Conservation (phyloP, 2,113 vertebrate genomes). For the Trogon melanurus region DNA sequence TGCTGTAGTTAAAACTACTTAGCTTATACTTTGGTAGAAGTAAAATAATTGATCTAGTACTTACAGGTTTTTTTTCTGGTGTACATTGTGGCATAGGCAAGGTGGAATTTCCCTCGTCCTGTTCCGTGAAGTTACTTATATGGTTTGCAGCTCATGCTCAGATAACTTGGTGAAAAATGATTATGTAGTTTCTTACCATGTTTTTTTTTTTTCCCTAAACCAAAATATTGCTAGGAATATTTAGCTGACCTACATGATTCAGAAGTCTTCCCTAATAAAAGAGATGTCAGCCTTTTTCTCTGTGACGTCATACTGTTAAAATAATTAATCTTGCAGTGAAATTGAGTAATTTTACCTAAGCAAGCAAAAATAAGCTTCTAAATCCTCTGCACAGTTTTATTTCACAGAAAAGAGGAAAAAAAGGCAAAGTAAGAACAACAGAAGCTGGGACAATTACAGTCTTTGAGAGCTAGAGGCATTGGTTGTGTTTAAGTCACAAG, state of each 20-base stretch:
- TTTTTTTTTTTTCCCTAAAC: background rate
- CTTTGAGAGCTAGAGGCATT: background rate
- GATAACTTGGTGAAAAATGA: background rate
- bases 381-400: background rate
- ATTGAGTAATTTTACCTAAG: background rate
- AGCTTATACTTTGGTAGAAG: background rate
- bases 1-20: background rate
- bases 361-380: background rate
- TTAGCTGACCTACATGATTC: background rate
- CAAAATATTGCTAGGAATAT: background rate
- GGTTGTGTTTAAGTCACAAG: background rate
- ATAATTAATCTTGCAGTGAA: background rate
- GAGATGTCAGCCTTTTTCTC: background rate
- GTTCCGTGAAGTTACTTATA: background rate
- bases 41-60: background rate
- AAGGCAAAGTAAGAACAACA: background rate
- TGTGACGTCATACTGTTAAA: background rate
- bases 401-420: background rate
- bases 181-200: background rate
- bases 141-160: background rate
- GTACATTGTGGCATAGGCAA: background rate
- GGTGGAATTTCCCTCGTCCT: background rate
- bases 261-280: background rate
- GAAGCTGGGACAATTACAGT: background rate
- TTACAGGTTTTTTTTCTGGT: background rate